Evolutionary conservation across 2,113 vertebrate genomes (phyloP).

Genomic region (Lophotis ruficrista): DNA sequence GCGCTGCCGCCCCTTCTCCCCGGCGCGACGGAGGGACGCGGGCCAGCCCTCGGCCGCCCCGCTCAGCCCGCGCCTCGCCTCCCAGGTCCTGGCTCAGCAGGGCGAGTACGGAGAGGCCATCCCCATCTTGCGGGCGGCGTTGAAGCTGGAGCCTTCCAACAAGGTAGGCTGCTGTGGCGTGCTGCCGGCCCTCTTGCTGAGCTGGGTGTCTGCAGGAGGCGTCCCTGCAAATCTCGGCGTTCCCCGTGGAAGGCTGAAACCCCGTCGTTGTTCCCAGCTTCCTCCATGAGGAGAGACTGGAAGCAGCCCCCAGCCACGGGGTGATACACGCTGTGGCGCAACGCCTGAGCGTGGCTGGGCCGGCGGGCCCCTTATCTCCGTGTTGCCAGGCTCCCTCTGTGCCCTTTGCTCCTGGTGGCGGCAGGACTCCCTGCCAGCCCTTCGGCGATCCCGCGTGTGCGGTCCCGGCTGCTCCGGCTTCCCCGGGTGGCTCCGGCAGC

Average conservation of each 20-base stretch:
- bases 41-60: accelerated
- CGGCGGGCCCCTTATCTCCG: neutral
- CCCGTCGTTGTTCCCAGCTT: neutral
- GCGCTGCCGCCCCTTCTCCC: accelerated
- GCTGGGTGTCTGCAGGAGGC: accelerated
- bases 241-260: neutral
- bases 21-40: accelerated
- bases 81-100: slow-evolving; percentile 90
- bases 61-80: accelerated
- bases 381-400: neutral
- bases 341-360: neutral
- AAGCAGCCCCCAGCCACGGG: neutral
- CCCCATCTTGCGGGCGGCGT: slow-evolving; percentile 84
- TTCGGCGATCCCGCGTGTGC: accelerated
- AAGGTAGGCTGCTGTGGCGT: slow-evolving; percentile 77
- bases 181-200: neutral
- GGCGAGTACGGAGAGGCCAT: slow-evolving; percentile 92
- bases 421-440: neutral
- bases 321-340: neutral
- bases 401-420: neutral
- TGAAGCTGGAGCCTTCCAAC: slow-evolving; percentile 95
- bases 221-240: neutral
- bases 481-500: neutral
- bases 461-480: neutral
- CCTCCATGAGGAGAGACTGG: neutral